phyloP scores from a whole-genome alignment of 2,797 vertebrate genomes.

The Phataginus tricuspis region DNA sequence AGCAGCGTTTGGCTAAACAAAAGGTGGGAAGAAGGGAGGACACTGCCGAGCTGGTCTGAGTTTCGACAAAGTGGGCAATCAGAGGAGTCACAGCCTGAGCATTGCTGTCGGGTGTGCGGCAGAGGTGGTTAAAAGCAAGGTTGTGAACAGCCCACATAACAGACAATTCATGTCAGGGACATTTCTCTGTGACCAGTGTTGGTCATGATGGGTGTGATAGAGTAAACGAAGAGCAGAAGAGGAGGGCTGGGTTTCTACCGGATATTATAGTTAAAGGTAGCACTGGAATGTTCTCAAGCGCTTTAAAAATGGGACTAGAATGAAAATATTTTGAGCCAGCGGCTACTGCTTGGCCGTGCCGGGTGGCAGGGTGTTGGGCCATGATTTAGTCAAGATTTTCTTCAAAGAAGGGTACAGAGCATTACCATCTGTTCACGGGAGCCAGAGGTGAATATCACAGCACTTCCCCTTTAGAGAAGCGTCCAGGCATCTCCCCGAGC shows the following conservation, averaged over 20 bases:
- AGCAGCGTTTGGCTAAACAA: conserved; percentile 57
- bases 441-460: not conserved
- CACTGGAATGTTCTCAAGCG: conserved; percentile 15
- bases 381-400: not conserved
- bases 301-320: conserved; percentile 59
- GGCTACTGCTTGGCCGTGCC: not conserved
- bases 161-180: conserved; percentile 69
- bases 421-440: not conserved
- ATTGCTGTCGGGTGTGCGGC: conserved; percentile 75
- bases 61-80: conserved; percentile 59
- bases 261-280: conserved; percentile 61
- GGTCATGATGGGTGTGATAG: conserved; percentile 43
- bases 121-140: conserved; percentile 79
- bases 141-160: conserved; percentile 75
- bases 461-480: not conserved
- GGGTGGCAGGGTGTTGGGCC: not conserved
- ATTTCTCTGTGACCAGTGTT: conserved; percentile 36
- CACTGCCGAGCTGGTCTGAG: conserved; percentile 61
- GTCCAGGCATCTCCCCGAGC: not conserved
- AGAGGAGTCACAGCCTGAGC: conserved; percentile 74
- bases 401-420: not conserved
- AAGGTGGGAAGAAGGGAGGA: conserved; percentile 67
- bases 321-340: conserved; percentile 16
- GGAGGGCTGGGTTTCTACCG: conserved; percentile 44
- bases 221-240: conserved; percentile 53